A percentile compares a stretch with the other conserved stretches of the same genome.
These are phyloP conservation scores for Branchellion lobata DNA, from an alignment of 2,888 invertebrate species.

Conservation along the genomic window DNA sequence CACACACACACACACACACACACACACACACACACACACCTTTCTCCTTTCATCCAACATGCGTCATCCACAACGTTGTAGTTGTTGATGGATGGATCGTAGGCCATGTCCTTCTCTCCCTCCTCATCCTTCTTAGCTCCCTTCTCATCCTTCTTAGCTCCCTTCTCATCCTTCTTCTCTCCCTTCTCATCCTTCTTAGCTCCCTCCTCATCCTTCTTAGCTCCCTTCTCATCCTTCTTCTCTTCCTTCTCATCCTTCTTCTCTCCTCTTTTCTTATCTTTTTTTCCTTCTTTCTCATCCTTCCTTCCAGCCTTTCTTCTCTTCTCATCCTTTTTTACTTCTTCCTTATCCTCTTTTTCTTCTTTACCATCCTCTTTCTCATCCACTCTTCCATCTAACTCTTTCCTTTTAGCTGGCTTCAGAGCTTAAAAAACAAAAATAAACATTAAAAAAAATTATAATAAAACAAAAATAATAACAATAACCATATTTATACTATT, in stretches of 20 bases:
- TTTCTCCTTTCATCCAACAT: constrained; percentile 74
- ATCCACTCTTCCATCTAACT: background rate
- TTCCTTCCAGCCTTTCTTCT: too few relatives aligned
- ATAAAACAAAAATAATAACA: too few relatives aligned
- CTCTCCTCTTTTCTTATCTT: background rate
- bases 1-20: constrained; percentile 64
- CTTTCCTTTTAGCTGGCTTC: too few relatives aligned
- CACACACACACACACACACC: constrained; percentile 63
- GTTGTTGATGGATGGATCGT: constrained; percentile 70
- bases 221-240: background rate
- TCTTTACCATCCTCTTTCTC: too few relatives aligned
- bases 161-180: background rate
- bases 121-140: background rate
- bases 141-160: background rate
- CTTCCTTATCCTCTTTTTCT: background rate
- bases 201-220: constrained; percentile 11
- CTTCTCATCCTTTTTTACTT: background rate
- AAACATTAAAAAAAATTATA: too few relatives aligned
- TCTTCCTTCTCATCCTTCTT: too few relatives aligned
- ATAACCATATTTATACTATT: too few relatives aligned
- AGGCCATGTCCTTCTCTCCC: constrained; percentile 3
- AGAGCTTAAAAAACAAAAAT: too few relatives aligned
- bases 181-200: background rate
- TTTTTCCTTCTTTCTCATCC: constrained; percentile 5
- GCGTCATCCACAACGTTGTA: constrained; percentile 84